Base-by-base conservation (phyloP, 2,888 invertebrate species). In the Drosophila lacicola region DNA sequence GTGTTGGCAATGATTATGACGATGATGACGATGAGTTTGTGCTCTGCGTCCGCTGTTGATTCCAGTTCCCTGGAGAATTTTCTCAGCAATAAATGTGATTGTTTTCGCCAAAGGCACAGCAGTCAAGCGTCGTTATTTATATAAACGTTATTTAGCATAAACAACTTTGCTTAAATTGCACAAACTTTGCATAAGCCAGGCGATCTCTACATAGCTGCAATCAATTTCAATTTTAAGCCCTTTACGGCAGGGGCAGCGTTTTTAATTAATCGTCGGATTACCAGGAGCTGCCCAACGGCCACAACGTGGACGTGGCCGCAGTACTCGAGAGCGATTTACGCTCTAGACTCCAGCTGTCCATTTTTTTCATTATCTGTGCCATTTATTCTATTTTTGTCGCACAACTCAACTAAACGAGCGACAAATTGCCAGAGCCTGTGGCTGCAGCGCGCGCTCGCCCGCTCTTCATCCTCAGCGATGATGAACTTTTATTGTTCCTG, bases 221-320 rank as follows among this genome's bases (percentile, higher is more conserved):
- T 85, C 88, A 85, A 88, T 85, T 88, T 85, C 78, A 73, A 80
- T 87, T 84, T 86, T 78, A 89, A 90, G 76, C 90, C 88, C 83
- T 89, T 90, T 81, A 76, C 80, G 47, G 70, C 75, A 88, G 83
- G 82, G 90, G 87, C 90, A 90, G 90, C 88, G 82, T 88, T 90
- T 90, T 90, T 90, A 90, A 90, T 90, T 90, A 90, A 90, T 90
- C 91, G 91, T 74, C 81, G 86, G 86, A 90, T 90, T 87, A 87
- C 86, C 80, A 85, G 73, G 57, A 69, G 71, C 71, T 71, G 80
- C 67, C 70, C 78, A 58, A 19, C 47, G 44, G 44, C 61, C 53
- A 39, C 29, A 29, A 29, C 65, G 58, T 69, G 54, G 58, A 50
- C 50, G 64, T 64, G 71, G 49, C 21, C 44, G 53, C 55, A 42